Evolutionary conservation across 2,888 invertebrate species (phyloP).

Genomic region (Caenorhabditis wallacei): DNA sequence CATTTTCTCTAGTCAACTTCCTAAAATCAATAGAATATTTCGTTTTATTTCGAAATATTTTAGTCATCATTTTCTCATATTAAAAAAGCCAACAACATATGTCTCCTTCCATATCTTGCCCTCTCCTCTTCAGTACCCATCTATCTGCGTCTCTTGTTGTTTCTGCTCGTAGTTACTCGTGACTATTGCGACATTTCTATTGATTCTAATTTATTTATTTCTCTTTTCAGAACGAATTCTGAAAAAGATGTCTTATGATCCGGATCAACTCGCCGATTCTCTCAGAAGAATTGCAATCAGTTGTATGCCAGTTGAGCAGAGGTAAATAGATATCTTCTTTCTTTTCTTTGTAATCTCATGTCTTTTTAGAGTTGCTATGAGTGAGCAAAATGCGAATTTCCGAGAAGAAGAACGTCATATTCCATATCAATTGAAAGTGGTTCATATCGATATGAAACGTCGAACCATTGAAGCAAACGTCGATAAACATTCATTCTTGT

Average conservation of each 20-base stretch:
- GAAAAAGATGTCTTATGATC: not conserved
- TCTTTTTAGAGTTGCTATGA: not conserved
- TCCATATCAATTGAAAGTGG: slow-evolving; percentile 15
- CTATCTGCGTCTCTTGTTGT: not conserved
- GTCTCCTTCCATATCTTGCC: not conserved
- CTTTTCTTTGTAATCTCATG: not conserved
- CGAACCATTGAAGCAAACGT: slow-evolving; percentile 8
- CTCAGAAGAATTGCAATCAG: slow-evolving; percentile 14
- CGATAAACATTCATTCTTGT: slow-evolving; percentile 12
- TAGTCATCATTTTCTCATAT: no score
- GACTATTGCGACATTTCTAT: not conserved
- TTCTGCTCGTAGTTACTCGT: not conserved
- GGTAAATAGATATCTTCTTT: not conserved
- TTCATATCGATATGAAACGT: slow-evolving; percentile 1
- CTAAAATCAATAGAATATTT: no score
- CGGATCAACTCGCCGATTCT: slow-evolving; percentile 12
- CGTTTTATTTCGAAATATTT: no score
- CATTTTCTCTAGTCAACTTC: no score
- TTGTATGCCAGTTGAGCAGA: slow-evolving; percentile 21
- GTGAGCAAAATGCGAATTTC: not conserved
- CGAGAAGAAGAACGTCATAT: slow-evolving; percentile 12
- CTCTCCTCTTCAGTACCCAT: not conserved
- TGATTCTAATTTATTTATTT: not conserved
- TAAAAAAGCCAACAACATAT: no score
- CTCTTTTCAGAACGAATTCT: not conserved